Conservation (phyloP, 2,797 vertebrate species). For the Oreochromis grahami region DNA sequence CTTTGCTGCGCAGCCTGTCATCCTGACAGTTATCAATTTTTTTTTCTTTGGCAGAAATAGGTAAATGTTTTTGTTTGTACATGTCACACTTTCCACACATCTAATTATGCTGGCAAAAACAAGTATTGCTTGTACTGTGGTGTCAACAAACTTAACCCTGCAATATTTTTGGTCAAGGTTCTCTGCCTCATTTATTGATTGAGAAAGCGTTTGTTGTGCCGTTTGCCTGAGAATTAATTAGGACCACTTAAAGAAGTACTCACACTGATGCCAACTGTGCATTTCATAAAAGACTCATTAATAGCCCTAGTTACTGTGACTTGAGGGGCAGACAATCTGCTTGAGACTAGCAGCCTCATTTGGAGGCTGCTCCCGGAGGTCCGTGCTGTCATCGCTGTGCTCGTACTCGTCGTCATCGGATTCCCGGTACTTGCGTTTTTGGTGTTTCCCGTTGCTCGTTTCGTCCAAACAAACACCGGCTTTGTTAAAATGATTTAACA, state of each 20-base stretch:
- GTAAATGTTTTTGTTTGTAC: neutral
- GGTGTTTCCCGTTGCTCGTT: no score
- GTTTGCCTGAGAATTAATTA: neutral
- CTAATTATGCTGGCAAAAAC: neutral
- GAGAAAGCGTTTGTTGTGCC: neutral
- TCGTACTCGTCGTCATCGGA: no score
- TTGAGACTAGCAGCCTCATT: neutral
- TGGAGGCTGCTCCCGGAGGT: no score
- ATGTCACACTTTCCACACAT: neutral
- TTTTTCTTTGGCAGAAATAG: neutral
- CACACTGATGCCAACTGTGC: neutral
- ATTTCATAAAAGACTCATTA: neutral
- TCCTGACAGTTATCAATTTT: neutral
- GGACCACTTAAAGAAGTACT: neutral
- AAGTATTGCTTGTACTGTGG: neutral
- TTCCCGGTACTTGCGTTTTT: no score
- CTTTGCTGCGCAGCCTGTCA: neutral
- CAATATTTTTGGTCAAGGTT: neutral
- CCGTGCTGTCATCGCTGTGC: no score
- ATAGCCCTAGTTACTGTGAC: neutral
- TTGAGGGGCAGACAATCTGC: neutral
- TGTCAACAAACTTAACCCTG: neutral
- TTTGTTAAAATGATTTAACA: neutral
- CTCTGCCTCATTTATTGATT: neutral
- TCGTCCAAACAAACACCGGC: no score